These are phyloP conservation scores for Phodopus roborovskii DNA, from an alignment of 2,113 vertebrate genomes.

Conservation along the genomic window DNA sequence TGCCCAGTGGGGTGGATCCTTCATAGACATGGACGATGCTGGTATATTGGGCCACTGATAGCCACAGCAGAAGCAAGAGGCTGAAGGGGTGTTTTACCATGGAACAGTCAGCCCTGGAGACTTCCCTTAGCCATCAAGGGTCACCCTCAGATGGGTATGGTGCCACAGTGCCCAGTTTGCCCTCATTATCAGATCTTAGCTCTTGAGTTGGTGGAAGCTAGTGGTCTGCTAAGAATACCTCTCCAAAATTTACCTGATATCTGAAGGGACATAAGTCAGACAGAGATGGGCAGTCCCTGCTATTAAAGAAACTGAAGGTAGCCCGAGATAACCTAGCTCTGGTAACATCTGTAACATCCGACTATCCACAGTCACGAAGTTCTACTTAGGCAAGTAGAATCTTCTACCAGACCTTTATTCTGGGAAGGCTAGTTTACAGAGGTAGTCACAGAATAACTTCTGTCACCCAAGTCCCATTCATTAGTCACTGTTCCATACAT, in stretches of 20 bases:
- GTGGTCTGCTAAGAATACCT: background rate
- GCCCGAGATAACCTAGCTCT: background rate
- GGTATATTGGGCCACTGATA: background rate
- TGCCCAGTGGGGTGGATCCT: background rate
- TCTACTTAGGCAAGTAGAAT: background rate
- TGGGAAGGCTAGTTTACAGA: background rate
- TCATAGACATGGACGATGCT: background rate
- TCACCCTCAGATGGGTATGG: background rate
- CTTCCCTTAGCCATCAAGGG: background rate
- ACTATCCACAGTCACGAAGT: background rate
- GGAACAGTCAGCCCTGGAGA: background rate
- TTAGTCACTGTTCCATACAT: rapidly evolving
- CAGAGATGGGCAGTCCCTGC: background rate
- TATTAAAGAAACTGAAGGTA: background rate
- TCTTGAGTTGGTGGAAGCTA: background rate
- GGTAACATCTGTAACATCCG: background rate
- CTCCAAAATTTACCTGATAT: background rate
- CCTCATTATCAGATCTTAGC: background rate
- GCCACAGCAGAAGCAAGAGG: background rate
- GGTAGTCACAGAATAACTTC: background rate
- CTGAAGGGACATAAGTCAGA: background rate
- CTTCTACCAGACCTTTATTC: background rate
- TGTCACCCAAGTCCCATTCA: background rate
- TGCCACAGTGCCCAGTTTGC: background rate
- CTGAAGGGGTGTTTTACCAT: background rate